phyloP scores from a whole-genome alignment of 2,113 vertebrate species.

The Fregetta grallaria region DNA sequence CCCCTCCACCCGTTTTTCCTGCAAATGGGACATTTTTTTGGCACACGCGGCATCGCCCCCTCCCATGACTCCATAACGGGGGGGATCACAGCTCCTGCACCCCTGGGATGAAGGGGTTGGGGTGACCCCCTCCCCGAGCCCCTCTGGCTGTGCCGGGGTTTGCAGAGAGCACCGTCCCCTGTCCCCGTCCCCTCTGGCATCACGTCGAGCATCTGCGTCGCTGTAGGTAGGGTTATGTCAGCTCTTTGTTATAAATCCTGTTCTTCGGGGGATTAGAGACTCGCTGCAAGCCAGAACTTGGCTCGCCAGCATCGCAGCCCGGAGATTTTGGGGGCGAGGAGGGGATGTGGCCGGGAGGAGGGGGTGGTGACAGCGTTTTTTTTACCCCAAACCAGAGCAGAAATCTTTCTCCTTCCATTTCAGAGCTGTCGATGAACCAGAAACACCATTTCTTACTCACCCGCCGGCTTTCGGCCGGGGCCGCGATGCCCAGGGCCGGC shows the following conservation, averaged over 20 bases:
- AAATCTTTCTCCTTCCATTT: neutral
- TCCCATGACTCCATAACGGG: neutral
- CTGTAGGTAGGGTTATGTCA: neutral
- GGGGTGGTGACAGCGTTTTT: neutral
- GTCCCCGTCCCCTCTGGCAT: neutral
- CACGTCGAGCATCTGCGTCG: neutral
- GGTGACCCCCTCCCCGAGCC: neutral
- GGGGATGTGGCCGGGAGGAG: neutral
- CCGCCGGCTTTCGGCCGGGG: too few relatives aligned
- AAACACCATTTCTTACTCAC: neutral
- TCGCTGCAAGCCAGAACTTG: neutral
- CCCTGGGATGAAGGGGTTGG: neutral
- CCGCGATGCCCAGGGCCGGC: neutral
- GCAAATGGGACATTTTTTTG: neutral
- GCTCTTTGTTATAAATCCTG: neutral
- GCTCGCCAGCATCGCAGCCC: neutral
- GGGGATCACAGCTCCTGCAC: accelerated
- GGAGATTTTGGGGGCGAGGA: neutral
- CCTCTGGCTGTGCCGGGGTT: neutral
- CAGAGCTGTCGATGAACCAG: neutral
- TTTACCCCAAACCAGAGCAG: neutral
- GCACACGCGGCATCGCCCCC: neutral
- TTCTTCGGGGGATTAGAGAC: slow-evolving; percentile 19
- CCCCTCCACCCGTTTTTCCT: neutral
- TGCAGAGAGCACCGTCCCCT: neutral